phyloP scores from a whole-genome alignment of 2,888 invertebrate species.

The Coleophora deauratella region DNA sequence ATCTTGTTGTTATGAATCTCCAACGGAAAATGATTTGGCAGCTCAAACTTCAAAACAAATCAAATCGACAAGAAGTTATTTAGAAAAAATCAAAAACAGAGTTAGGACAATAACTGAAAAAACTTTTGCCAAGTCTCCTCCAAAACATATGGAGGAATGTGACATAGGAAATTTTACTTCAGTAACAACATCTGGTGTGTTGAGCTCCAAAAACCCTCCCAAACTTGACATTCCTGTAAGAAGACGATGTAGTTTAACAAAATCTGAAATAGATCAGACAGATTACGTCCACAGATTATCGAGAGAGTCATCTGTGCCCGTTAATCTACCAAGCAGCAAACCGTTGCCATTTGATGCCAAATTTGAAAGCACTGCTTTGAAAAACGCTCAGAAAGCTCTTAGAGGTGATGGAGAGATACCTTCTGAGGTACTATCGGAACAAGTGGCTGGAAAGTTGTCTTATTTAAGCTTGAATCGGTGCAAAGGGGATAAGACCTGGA shows the following conservation, averaged over 20 bases:
- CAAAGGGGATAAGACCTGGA: constrained; percentile 74
- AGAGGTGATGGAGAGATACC: constrained; percentile 40
- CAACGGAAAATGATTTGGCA: constrained; percentile 58
- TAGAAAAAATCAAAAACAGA: constrained; percentile 76
- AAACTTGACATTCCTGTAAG: constrained; percentile 41
- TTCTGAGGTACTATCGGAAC: constrained; percentile 42
- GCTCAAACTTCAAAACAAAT: constrained; percentile 65
- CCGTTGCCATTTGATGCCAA: constrained; percentile 33
- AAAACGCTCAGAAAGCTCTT: constrained; percentile 50
- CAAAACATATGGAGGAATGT: constrained; percentile 52
- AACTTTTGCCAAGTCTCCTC: constrained; percentile 69
- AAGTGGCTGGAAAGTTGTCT: constrained; percentile 56
- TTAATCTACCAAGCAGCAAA: constrained; percentile 50
- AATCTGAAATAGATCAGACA: constrained; percentile 80
- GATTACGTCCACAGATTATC: constrained; percentile 70
- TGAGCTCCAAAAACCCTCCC: constrained; percentile 66
- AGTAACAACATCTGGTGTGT: constrained; percentile 81
- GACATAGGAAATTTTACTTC: constrained; percentile 80
- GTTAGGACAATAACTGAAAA: constrained; percentile 72
- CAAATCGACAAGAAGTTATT: constrained; percentile 70
- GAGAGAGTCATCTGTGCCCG: constrained; percentile 60
- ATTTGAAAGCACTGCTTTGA: constrained; percentile 58
- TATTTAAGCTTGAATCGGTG: constrained; percentile 64
- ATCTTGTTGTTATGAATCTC: constrained; percentile 75
- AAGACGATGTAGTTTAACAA: constrained; percentile 76